Base-by-base conservation (phyloP, 2,888 invertebrate species). In the Enchytraeus crypticus region DNA sequence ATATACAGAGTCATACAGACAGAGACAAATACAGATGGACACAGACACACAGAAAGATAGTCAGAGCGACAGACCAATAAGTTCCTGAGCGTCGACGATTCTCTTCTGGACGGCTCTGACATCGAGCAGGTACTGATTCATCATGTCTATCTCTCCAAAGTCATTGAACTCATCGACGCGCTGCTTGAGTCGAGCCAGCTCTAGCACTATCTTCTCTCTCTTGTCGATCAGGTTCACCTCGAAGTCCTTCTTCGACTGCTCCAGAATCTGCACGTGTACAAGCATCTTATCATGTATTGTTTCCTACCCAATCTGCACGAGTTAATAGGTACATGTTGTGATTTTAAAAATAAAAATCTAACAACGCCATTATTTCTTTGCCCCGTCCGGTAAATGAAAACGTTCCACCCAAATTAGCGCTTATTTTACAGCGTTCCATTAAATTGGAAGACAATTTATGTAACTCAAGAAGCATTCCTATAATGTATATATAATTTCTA, bases 201-300 rank as follows among this genome's bases (percentile, higher is more conserved):
- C 86, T 51, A 82, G 80, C 71, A 87, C 87, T 23, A 93, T 82
- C 69, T 84, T 84, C 61, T 84, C 84, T 8, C 88, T 86, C 67
- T 85, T 85, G 55, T 82, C 82, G 66, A 85, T 83, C 60, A 93
- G 79, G 64, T 84, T 82, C 72, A 91, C 91, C 80, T 95, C 93
- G 77, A 92, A 87, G 69, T 88, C 86, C 66, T 85, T 87, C 80
- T 91, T 92, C 61, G 85, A 86, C 26, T 86, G 83, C 80, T 93
- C 92, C 74, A 87, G 89, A 69, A 86, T 82, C 81, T 81, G 68
- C 5, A 64, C 61, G 54, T 46, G 58, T n/a, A n/a, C n/a, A n/a
- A n/a, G n/a, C n/a, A n/a, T n/a, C n/a, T 11, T n/a, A 38, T 14
- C 43, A 38, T 47, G n/a, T 5, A 21, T 5, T n/a, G n/a, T 26